Percentiles rank a stretch among this genome's conserved stretches.
Conservation (phyloP, 2,113 vertebrate genomes). For the Pseudopipra pipra region DNA sequence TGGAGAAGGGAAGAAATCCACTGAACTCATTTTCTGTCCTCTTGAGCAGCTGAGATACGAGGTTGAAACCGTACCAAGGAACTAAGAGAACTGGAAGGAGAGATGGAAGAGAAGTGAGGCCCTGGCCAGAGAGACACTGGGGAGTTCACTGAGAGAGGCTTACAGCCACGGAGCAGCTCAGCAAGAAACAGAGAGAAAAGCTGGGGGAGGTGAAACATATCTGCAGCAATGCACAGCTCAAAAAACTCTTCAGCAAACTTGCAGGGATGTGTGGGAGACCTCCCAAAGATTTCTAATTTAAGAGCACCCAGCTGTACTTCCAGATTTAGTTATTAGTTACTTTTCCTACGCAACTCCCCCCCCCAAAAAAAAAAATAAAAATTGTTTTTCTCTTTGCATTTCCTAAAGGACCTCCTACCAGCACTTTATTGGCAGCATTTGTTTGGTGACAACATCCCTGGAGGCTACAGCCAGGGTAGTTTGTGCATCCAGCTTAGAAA, state of each 20-base stretch:
- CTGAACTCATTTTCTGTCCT: neutral
- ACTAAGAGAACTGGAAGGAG: neutral
- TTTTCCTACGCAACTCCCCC: neutral
- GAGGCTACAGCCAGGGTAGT: neutral
- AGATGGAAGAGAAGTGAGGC: neutral
- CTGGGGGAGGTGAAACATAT: slow-evolving; percentile 24
- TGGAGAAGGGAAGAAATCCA: neutral
- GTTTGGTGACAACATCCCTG: slow-evolving; percentile 27
- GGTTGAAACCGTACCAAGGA: neutral
- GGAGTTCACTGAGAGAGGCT: neutral
- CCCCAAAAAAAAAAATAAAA: neutral
- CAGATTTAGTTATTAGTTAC: slow-evolving; percentile 34
- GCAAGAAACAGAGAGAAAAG: neutral
- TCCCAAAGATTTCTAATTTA: slow-evolving; percentile 40
- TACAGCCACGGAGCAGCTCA: neutral
- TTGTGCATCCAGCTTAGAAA: neutral
- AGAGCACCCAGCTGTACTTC: slow-evolving; percentile 18
- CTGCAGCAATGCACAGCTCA: neutral
- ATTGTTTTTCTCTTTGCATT: slow-evolving; percentile 4
- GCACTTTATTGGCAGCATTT: slow-evolving; percentile 5
- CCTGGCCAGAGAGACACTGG: neutral
- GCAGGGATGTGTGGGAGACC: slow-evolving; percentile 33
- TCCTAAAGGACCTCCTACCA: slow-evolving; percentile 32
- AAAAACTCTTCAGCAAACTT: neutral
- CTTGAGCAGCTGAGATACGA: neutral